These are phyloP conservation scores for Oscarella lobularis DNA, from an alignment of 37 sponge, comb jelly and placozoan genomes.

Conservation along the genomic window DNA sequence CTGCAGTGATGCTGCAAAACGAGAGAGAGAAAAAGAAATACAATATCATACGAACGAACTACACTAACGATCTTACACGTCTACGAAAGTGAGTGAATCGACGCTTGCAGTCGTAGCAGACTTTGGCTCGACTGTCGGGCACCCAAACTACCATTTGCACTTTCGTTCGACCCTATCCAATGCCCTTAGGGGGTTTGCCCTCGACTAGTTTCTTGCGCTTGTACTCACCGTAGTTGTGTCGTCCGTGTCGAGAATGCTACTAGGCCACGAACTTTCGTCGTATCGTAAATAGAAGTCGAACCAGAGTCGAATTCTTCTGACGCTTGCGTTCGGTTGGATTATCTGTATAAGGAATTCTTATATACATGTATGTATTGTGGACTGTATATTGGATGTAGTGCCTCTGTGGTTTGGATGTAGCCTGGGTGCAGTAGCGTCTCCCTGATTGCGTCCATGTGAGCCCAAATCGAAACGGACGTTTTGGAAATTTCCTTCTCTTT, in stretches of 20 bases:
- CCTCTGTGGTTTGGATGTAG: not conserved
- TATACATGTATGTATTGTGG: not conserved
- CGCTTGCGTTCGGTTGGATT: conserved; percentile 29
- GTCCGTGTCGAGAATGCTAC: too few relatives aligned
- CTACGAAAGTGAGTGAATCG: conserved; percentile 48
- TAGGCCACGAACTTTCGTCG: conserved; percentile 37
- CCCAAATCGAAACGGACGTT: not conserved
- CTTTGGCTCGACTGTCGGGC: conserved; percentile 44
- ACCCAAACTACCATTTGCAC: conserved; percentile 75
- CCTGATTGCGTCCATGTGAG: not conserved
- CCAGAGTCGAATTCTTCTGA: conserved; percentile 81
- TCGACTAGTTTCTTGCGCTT: too few relatives aligned
- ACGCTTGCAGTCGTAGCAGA: conserved; percentile 59
- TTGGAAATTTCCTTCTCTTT: conserved; percentile 22
- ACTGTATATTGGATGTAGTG: not conserved
- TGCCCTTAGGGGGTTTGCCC: conserved; percentile 5
- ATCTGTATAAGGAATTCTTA: conserved; percentile 8
- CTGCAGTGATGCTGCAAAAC: conserved; percentile 70
- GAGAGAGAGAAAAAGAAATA: not conserved
- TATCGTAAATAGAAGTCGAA: conserved; percentile 84
- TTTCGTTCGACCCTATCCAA: not conserved
- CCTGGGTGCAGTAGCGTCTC: conserved; percentile 31
- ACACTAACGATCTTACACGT: conserved; percentile 10
- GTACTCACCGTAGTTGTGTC: too few relatives aligned
- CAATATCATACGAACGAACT: too few relatives aligned